phyloP scores from a whole-genome alignment of 2,888 invertebrate species.

The Cataglyphis cursor region DNA sequence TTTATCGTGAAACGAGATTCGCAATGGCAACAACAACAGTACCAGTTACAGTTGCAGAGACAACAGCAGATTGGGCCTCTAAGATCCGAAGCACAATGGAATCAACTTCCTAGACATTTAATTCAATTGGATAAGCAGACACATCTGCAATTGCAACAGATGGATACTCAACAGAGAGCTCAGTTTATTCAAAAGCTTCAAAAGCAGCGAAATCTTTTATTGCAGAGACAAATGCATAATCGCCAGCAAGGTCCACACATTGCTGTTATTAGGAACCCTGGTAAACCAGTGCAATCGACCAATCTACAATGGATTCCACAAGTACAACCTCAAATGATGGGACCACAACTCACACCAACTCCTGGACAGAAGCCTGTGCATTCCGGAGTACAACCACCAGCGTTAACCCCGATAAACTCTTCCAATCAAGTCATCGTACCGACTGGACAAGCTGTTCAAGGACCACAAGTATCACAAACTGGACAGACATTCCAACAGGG shows the following conservation, averaged over 20 bases:
- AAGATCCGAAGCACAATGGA: slow-evolving; percentile 84
- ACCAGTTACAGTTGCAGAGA: slow-evolving; percentile 88
- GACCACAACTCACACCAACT: slow-evolving; percentile 86
- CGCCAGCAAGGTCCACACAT: slow-evolving; percentile 90
- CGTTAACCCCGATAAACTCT: slow-evolving; percentile 84
- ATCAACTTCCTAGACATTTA: slow-evolving; percentile 89
- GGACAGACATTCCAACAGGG: slow-evolving; percentile 83
- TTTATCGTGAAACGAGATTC: slow-evolving; percentile 88
- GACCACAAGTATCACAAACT: slow-evolving; percentile 76
- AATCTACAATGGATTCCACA: slow-evolving; percentile 90
- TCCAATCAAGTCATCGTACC: slow-evolving; percentile 81
- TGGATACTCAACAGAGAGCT: slow-evolving; percentile 93
- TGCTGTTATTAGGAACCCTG: slow-evolving; percentile 91
- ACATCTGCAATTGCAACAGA: slow-evolving; percentile 93
- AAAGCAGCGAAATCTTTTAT: slow-evolving; percentile 88
- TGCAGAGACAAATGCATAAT: slow-evolving; percentile 89
- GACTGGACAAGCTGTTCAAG: slow-evolving; percentile 77
- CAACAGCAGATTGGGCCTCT: slow-evolving; percentile 84
- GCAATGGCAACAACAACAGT: slow-evolving; percentile 88
- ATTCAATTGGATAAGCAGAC: slow-evolving; percentile 95
- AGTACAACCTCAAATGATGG: slow-evolving; percentile 89
- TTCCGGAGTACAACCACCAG: slow-evolving; percentile 84
- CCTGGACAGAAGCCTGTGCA: slow-evolving; percentile 84
- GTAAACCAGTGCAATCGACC: slow-evolving; percentile 89
- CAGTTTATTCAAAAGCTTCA: slow-evolving; percentile 93